Evolutionary conservation across 1,140 invertebrate species (phyloP).

Genomic region (Grapholita molesta): DNA sequence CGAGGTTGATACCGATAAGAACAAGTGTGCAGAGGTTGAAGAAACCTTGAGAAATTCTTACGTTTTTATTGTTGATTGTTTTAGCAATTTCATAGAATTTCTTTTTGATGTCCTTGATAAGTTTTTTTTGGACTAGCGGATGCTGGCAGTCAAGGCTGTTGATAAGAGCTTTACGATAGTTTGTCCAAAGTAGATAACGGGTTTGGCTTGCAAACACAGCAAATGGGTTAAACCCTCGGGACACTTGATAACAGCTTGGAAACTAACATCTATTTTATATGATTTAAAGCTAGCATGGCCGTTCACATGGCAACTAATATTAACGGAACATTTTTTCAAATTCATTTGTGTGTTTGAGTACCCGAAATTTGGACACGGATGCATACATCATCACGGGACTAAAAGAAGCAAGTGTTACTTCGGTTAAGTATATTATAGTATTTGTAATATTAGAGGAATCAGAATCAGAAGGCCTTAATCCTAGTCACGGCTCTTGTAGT

Average conservation of each 20-base stretch:
- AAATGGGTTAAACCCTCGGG: slow-evolving; percentile 36
- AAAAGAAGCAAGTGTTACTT: no score
- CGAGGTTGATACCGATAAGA: slow-evolving; percentile 10
- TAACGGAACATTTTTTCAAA: no score
- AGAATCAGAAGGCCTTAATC: no score
- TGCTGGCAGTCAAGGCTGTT: slow-evolving; percentile 41
- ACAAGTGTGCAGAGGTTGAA: slow-evolving; percentile 25
- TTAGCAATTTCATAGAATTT: slow-evolving; percentile 20
- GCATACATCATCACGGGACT: no score
- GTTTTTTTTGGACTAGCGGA: slow-evolving; percentile 36
- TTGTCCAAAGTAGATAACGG: slow-evolving; percentile 30
- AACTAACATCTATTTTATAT: not conserved
- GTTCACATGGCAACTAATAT: no score
- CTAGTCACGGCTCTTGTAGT: no score
- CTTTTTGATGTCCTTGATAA: slow-evolving; percentile 28
- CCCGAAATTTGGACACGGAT: no score
- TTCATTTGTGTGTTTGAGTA: no score
- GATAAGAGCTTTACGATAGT: slow-evolving; percentile 40
- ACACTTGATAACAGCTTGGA: slow-evolving; percentile 1
- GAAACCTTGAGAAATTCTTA: slow-evolving; percentile 34
- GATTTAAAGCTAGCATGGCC: no score
- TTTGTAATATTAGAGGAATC: no score
- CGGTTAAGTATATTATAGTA: no score
- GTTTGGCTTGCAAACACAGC: slow-evolving; percentile 27
- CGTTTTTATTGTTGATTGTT: slow-evolving; percentile 24